These are phyloP conservation scores for Diabrotica balteata DNA, from an alignment of 2,888 invertebrate genomes.

Conservation along the genomic window DNA sequence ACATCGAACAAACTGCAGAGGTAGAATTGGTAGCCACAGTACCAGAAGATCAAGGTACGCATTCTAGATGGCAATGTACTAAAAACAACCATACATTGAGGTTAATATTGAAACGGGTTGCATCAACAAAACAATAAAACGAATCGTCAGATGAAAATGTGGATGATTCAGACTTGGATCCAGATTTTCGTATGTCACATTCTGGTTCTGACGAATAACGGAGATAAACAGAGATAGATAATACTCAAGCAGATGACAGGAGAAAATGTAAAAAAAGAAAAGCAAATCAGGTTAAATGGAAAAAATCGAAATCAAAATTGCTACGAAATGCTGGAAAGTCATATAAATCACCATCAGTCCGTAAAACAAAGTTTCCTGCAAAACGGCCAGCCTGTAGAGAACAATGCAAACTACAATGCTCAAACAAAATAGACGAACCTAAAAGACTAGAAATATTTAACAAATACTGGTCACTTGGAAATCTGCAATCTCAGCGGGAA, in stretches of 20 bases:
- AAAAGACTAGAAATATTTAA: constrained; percentile 6
- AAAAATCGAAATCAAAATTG: not conserved
- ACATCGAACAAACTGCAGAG: too few species aligned
- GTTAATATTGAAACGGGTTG: not conserved
- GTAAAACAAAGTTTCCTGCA: not conserved
- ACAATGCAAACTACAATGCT: constrained; percentile 8
- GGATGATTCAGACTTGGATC: not conserved
- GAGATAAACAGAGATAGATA: not conserved
- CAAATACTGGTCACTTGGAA: constrained; percentile 1
- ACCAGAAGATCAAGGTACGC: not conserved
- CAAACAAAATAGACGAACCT: not conserved
- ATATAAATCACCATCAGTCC: not conserved
- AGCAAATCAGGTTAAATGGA: too few species aligned
- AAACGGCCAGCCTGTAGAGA: too few species aligned
- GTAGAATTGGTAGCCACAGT: not conserved
- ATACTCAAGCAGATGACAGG: not conserved
- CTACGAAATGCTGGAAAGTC: not conserved
- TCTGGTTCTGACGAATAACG: not conserved
- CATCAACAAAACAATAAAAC: not conserved
- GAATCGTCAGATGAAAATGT: not conserved
- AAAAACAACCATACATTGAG: not conserved
- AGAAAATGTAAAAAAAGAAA: not conserved
- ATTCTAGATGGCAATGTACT: not conserved
- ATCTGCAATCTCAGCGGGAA: constrained; percentile 2
- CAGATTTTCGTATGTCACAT: not conserved